A percentile compares a stretch with the other conserved stretches of the same genome.
Conservation (phyloP, 2,113 vertebrate species). For the Serilophus lunatus region DNA sequence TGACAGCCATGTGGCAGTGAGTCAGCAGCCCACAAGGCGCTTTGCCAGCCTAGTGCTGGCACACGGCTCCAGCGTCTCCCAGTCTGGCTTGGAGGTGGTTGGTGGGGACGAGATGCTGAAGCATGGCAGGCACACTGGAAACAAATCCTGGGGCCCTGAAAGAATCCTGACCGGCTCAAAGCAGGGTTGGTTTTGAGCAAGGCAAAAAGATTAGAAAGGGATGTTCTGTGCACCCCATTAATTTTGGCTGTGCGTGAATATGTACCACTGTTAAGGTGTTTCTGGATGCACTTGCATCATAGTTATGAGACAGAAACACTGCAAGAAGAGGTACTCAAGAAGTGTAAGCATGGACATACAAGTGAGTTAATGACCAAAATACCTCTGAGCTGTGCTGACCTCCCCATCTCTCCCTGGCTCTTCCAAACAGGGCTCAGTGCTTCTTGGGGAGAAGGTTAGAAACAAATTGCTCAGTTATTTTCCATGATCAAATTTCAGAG, state of each 20-base stretch:
- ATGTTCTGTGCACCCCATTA: background rate
- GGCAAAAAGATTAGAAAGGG: background rate
- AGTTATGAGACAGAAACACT: background rate
- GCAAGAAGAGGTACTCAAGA: background rate
- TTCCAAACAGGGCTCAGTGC: background rate
- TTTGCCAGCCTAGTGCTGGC: accelerated
- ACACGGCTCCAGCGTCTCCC: background rate
- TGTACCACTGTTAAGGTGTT: accelerated
- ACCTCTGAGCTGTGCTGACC: background rate
- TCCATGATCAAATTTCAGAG: background rate
- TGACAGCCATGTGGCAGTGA: background rate
- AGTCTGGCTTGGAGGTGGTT: background rate
- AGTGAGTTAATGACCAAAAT: background rate
- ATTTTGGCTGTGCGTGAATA: background rate
- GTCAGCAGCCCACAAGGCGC: background rate
- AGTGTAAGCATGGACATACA: background rate
- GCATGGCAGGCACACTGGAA: accelerated
- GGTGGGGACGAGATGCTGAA: background rate
- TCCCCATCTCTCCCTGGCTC: background rate
- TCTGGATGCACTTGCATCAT: background rate
- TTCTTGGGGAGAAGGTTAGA: background rate
- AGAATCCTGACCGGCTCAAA: background rate
- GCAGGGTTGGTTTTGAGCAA: accelerated
- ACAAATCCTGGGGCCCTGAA: background rate
- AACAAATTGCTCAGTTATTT: background rate